Conservation (phyloP, 2,797 vertebrate genomes). For the Crenichthys baileyi region DNA sequence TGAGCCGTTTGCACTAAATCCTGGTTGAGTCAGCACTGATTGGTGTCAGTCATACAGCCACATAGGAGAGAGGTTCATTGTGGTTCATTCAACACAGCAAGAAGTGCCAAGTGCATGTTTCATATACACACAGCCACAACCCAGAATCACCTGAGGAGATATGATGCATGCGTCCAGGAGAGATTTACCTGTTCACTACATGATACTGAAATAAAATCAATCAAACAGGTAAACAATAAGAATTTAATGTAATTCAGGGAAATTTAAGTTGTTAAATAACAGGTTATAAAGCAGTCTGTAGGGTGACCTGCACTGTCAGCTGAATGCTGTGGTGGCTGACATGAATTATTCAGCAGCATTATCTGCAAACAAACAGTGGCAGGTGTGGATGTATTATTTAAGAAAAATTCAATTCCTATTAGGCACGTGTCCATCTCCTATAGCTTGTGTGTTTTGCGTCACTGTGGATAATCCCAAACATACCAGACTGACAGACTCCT, state of each 20-base stretch:
- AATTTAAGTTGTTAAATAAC: neutral
- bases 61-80: slow-evolving; percentile 24
- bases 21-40: slow-evolving; percentile 49
- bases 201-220: neutral
- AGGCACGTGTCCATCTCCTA: slow-evolving; percentile 63
- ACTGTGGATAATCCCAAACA: slow-evolving; percentile 37
- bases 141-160: slow-evolving; percentile 2
- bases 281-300: slow-evolving; percentile 13
- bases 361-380: slow-evolving; percentile 77
- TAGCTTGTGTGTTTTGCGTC: slow-evolving; percentile 9
- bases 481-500: slow-evolving; percentile 42
- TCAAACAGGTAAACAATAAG: neutral
- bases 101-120: slow-evolving; percentile 17
- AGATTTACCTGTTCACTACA: neutral
- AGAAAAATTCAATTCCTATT: slow-evolving; percentile 74
- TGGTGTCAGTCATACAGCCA: slow-evolving; percentile 64
- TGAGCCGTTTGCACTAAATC: slow-evolving; percentile 51
- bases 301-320: slow-evolving; percentile 10
- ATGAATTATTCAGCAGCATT: slow-evolving; percentile 67
- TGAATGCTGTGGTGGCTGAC: slow-evolving; percentile 32
- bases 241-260: neutral
- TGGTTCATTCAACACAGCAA: slow-evolving; percentile 29
- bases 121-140: slow-evolving; percentile 5
- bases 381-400: slow-evolving; percentile 81
- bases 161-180: neutral